These are phyloP conservation scores for Nysson spinosus DNA, from an alignment of 2,888 invertebrate genomes.

Conservation along the genomic window DNA sequence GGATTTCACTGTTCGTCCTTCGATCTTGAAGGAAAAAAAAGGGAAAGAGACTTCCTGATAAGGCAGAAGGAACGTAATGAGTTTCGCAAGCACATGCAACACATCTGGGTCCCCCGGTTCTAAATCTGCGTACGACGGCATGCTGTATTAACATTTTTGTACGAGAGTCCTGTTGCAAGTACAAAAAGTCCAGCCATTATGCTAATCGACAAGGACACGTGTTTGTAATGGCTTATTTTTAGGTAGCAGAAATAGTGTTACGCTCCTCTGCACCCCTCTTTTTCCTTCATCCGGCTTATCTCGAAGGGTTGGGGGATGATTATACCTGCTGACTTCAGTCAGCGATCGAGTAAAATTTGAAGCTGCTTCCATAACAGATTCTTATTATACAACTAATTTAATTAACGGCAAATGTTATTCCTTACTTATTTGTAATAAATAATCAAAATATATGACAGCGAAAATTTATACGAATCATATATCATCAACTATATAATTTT, in stretches of 20 bases:
- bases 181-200: conserved; percentile 67
- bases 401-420: no score
- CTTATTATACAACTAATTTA: no score
- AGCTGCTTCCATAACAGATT: conserved; percentile 17
- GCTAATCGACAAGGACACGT: conserved; percentile 73
- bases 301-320: conserved; percentile 20
- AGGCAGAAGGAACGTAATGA: conserved; percentile 55
- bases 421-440: no score
- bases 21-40: background rate
- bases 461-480: no score
- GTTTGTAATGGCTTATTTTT: conserved; percentile 71
- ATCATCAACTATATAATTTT: no score
- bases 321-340: conserved; percentile 6
- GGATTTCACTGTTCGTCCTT: no score
- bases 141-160: conserved; percentile 66
- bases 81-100: conserved; percentile 51
- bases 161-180: conserved; percentile 41
- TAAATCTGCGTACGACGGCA: conserved; percentile 55
- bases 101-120: conserved; percentile 54
- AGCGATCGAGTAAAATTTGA: conserved; percentile 28
- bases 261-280: conserved; percentile 10
- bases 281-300: background rate
- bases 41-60: background rate
- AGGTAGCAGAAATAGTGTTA: conserved; percentile 57
- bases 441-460: no score